Evolutionary conservation across 2,797 vertebrate species (phyloP).

Genomic region (Gallinago stenura): DNA sequence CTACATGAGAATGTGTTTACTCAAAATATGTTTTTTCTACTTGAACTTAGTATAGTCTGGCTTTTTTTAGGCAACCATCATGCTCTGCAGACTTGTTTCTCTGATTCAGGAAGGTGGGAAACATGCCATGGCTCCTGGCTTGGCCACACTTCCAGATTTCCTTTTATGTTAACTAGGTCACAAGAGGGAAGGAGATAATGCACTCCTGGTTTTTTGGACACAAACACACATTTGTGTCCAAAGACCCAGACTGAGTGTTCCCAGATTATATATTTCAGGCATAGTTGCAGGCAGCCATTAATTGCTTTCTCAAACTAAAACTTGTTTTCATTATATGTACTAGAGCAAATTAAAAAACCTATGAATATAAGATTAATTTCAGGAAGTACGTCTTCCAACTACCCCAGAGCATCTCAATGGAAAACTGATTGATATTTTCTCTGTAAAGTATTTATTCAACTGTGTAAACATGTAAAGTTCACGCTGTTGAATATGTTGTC

Average conservation of each 20-base stretch:
- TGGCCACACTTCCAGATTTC: neutral
- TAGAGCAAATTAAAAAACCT: neutral
- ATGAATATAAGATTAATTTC: neutral
- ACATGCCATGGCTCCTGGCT: neutral
- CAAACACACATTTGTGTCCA: neutral
- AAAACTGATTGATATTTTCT: neutral
- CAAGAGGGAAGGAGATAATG: neutral
- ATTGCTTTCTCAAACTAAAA: neutral
- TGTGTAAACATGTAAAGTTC: neutral
- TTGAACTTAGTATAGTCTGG: neutral
- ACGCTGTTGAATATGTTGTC: neutral
- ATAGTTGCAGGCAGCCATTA: neutral
- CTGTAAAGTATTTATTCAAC: slow-evolving; percentile 11
- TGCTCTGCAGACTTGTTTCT: neutral
- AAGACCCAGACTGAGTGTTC: neutral
- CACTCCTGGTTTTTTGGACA: neutral
- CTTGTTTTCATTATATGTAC: neutral
- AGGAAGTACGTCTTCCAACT: neutral
- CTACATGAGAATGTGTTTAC: neutral
- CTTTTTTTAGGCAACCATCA: neutral
- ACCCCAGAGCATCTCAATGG: neutral
- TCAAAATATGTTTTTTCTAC: neutral
- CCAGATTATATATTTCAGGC: neutral
- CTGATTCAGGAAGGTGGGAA: neutral
- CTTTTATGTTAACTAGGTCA: neutral